These are phyloP conservation scores for Sebastes oblongus DNA, from an alignment of 2,797 vertebrate species.

Conservation along the genomic window DNA sequence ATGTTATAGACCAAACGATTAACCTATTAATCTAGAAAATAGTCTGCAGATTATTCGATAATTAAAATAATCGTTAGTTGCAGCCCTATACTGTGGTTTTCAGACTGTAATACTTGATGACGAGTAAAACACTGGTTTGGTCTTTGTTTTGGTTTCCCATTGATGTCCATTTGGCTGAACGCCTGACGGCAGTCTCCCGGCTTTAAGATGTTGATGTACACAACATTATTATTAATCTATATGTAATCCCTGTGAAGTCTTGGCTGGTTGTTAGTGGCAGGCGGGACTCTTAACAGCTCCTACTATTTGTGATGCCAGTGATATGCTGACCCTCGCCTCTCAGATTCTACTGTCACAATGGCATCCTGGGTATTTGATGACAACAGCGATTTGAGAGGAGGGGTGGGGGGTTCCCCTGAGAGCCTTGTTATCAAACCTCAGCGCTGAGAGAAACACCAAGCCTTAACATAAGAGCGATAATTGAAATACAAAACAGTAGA, in stretches of 20 bases:
- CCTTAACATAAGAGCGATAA: constrained; percentile 44
- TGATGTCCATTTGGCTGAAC: neutral
- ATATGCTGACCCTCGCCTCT: constrained; percentile 73
- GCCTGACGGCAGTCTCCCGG: neutral
- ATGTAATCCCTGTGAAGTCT: constrained; percentile 14
- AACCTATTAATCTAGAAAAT: no score
- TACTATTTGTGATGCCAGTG: constrained; percentile 67
- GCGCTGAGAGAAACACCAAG: constrained; percentile 52
- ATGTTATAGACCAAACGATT: no score
- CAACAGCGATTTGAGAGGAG: constrained; percentile 65
- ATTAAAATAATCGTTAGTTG: no score
- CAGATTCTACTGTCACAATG: constrained; percentile 77
- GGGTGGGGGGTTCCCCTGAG: constrained; percentile 38
- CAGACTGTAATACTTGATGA: neutral
- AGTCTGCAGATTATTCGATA: fast-evolving
- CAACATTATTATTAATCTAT: constrained; percentile 8
- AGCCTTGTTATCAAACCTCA: constrained; percentile 63
- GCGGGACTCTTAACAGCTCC: constrained; percentile 60
- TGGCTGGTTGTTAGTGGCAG: constrained; percentile 31
- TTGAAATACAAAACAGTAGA: constrained; percentile 30
- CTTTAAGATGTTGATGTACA: constrained; percentile 18
- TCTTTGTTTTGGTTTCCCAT: neutral
- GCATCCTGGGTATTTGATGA: constrained; percentile 79
- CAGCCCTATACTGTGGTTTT: neutral
- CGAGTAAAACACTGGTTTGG: neutral